Evolutionary conservation across 2,113 vertebrate species (phyloP).

Genomic region (Hystrix cristata): DNA sequence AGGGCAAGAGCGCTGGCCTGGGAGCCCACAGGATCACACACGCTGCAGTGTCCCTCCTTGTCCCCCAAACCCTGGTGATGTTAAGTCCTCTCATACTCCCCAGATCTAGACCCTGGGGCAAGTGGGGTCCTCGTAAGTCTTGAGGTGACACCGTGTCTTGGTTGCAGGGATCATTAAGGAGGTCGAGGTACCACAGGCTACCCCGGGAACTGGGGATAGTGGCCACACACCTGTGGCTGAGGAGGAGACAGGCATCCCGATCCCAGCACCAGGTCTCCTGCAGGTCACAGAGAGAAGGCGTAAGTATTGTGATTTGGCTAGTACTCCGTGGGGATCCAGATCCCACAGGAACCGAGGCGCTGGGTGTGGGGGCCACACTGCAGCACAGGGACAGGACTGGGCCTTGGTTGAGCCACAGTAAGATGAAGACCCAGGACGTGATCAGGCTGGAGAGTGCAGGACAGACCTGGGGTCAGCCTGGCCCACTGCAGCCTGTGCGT

Average conservation of each 20-base stretch:
- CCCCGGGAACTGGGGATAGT: conserved; percentile 89
- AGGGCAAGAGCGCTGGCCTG: not conserved
- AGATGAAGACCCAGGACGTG: not conserved
- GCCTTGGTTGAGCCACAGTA: not conserved
- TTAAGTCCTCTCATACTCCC: not conserved
- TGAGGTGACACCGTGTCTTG: not conserved
- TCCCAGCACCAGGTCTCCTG: conserved; percentile 93
- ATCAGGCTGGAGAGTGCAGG: not conserved
- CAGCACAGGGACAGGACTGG: not conserved
- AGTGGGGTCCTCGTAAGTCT: not conserved
- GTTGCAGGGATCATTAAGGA: conserved; percentile 92
- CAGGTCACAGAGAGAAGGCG: conserved; percentile 96
- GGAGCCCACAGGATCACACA: not conserved
- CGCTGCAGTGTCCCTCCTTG: fast-evolving
- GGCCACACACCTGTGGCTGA: conserved; percentile 87
- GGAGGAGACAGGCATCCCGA: conserved; percentile 90
- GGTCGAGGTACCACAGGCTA: conserved; percentile 85
- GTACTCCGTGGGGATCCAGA: not conserved
- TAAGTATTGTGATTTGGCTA: conserved; percentile 87
- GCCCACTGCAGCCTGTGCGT: not conserved
- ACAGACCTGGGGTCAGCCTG: not conserved
- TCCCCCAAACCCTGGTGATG: not conserved
- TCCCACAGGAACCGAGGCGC: not conserved
- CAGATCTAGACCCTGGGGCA: not conserved
- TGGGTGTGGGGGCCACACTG: not conserved